Percentiles rank a stretch among this genome's conserved stretches.
Evolutionary conservation across 2,113 vertebrate species (phyloP).

Genomic region (Bagarius yarrelli): DNA sequence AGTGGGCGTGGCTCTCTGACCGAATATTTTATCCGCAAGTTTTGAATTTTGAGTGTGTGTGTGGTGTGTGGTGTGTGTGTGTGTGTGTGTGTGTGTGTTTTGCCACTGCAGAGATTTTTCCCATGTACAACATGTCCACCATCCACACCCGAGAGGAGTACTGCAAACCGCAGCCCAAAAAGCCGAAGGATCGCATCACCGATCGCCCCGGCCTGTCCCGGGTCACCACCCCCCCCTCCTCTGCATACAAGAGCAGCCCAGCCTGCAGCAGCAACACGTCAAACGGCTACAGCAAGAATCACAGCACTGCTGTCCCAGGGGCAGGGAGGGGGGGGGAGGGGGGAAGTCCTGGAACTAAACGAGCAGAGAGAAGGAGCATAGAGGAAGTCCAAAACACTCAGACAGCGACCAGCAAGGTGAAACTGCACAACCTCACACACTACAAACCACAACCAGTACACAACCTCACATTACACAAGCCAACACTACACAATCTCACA

Average conservation of each 20-base stretch:
- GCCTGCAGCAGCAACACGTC: slow-evolving; percentile 69
- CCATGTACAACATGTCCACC: slow-evolving; percentile 82
- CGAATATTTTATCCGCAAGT: too few species aligned
- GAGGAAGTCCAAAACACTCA: slow-evolving; percentile 80
- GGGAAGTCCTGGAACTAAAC: slow-evolving; percentile 67
- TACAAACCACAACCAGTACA: background rate
- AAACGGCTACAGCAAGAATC: slow-evolving; percentile 78
- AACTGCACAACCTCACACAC: background rate
- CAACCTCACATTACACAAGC: too few species aligned
- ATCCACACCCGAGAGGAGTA: slow-evolving; percentile 82
- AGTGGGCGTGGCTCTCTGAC: too few species aligned
- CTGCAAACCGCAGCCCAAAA: slow-evolving; percentile 83
- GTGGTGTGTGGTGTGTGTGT: too few species aligned
- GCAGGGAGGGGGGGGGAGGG: slow-evolving; percentile 52
- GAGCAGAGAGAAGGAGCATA: slow-evolving; percentile 73
- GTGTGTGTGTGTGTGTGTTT: background rate
- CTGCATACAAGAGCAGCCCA: slow-evolving; percentile 75
- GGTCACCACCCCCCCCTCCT: slow-evolving; percentile 78
- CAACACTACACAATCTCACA: too few species aligned
- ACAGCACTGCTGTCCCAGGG: slow-evolving; percentile 44
- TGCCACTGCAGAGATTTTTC: slow-evolving; percentile 79
- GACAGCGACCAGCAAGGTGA: slow-evolving; percentile 69
- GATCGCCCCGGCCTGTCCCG: slow-evolving; percentile 76
- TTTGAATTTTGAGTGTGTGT: background rate
- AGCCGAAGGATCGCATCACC: slow-evolving; percentile 78